A percentile compares a stretch with the other conserved stretches of the same genome.
phyloP scores from a whole-genome alignment of 2,888 invertebrate genomes.

The Aspidapion aeneum region DNA sequence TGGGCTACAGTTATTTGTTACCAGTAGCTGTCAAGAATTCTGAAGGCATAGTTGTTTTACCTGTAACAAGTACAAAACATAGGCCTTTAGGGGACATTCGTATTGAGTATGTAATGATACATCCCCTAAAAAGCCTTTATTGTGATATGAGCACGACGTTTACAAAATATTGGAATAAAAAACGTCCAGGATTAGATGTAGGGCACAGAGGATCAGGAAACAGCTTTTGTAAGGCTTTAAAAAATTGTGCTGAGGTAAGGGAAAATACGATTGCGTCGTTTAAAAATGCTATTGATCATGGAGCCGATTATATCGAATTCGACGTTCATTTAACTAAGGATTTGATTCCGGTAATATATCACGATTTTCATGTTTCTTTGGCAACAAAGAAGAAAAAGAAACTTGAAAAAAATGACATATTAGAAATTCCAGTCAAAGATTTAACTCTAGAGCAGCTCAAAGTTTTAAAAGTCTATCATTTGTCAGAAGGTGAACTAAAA shows the following conservation, averaged over 20 bases:
- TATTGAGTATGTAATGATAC: slow-evolving; percentile 57
- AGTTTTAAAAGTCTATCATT: slow-evolving; percentile 82
- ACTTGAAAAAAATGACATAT: slow-evolving; percentile 59
- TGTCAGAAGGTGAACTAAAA: slow-evolving; percentile 70
- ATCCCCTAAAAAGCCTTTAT: slow-evolving; percentile 60
- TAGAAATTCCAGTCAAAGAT: slow-evolving; percentile 91
- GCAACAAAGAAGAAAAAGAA: slow-evolving; percentile 71
- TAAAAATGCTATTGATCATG: slow-evolving; percentile 85
- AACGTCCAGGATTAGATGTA: slow-evolving; percentile 85
- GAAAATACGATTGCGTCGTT: slow-evolving; percentile 96
- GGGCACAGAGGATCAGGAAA: slow-evolving; percentile 94
- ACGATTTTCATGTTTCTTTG: slow-evolving; percentile 93
- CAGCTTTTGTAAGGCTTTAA: slow-evolving; percentile 67
- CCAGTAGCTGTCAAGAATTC: slow-evolving; percentile 78
- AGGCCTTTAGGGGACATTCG: slow-evolving; percentile 78
- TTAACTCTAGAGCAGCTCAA: slow-evolving; percentile 86
- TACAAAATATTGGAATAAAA: slow-evolving; percentile 80
- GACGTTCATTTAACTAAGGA: slow-evolving; percentile 98
- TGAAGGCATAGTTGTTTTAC: slow-evolving; percentile 71
- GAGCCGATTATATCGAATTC: slow-evolving; percentile 97
- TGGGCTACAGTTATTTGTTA: slow-evolving; percentile 87
- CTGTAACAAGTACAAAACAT: slow-evolving; percentile 83
- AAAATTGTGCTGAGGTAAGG: slow-evolving; percentile 72
- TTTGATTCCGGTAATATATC: slow-evolving; percentile 90
- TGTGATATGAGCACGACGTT: slow-evolving; percentile 78